Base-by-base conservation (phyloP, 2,888 invertebrate species). In the Sinodicranocentrus sp. region DNA sequence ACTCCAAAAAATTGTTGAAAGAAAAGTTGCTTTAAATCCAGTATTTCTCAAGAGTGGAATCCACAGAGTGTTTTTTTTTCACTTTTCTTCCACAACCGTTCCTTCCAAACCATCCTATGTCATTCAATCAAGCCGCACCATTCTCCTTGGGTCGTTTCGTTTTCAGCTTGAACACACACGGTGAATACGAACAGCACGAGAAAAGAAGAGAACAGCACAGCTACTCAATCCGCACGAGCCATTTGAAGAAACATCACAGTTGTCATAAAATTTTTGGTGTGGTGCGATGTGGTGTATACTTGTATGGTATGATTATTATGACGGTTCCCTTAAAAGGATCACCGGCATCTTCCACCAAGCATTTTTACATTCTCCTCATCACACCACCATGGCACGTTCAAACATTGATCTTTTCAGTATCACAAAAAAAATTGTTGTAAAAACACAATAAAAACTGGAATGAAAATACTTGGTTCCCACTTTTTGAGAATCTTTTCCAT, bases 291-390 rank as follows among this genome's bases (percentile, higher is more conserved):
- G n/a, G 5, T 33, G 33, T 33, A 19, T 28, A 65, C 65, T 17
- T 17, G 15, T 52, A 71, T 63, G 63, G 63, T 21, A 61, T 61
- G 63, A 71, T 78, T 63, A 59, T 78, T 77, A 78, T 68, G 70
- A 70, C 78, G 63, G 78, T 57, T 48, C 63, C 78, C 78, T 78
- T 78, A 78, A 78, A 78, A 78, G 78, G 78, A 70, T 78, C 70
- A 59, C 61, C 71, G 33, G 26, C 52, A 52, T 8, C 33, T 28
- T 21, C 63, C 28, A 75, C 63, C 63, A 59, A n/a, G 44, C 15
- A 52, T 52, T 19, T 44, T 52, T 17, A 52, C 8, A 2, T 52
- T 52, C 19, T 52, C 52, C 19, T 17, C 52, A n/a, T n/a, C n/a
- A n/a, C n/a, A n/a, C n/a, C n/a, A n/a, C n/a, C n/a, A n/a, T n/a